Percentiles rank a stretch among this genome's conserved stretches.
phyloP scores from a whole-genome alignment of 2,888 invertebrate genomes.

The Leptothorax acervorum region DNA sequence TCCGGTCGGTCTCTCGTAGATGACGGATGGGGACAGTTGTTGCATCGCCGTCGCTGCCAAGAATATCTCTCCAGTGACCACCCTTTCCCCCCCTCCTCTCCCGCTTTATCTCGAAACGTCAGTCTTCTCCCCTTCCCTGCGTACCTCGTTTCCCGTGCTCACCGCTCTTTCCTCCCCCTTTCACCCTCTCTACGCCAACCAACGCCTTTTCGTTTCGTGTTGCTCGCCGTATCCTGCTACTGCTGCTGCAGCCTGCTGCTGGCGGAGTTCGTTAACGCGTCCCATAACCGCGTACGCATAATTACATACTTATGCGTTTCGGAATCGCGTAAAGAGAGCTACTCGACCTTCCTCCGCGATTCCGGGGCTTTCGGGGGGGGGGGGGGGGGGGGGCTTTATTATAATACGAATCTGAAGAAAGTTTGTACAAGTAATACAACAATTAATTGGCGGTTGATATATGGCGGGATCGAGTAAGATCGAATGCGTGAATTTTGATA shows the following conservation, averaged over 20 bases:
- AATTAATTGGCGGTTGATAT: background rate
- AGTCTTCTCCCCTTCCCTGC: slow-evolving; percentile 55
- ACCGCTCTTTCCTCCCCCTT: slow-evolving; percentile 42
- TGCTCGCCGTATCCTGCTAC: slow-evolving; percentile 59
- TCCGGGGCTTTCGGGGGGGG: background rate
- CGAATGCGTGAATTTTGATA: background rate
- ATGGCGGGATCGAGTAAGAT: background rate
- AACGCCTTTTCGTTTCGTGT: slow-evolving; percentile 65
- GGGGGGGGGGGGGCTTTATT: no score
- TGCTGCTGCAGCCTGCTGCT: slow-evolving; percentile 33
- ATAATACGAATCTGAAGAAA: background rate
- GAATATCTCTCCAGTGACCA: slow-evolving; percentile 78
- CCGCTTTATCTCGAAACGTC: slow-evolving; percentile 70
- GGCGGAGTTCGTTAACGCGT: slow-evolving; percentile 54
- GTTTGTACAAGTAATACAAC: background rate
- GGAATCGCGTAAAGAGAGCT: slow-evolving; percentile 23
- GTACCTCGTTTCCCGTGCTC: slow-evolving; percentile 33
- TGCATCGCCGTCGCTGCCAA: slow-evolving; percentile 81
- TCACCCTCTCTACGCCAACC: slow-evolving; percentile 56
- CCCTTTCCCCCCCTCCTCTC: slow-evolving; percentile 52
- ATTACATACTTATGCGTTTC: slow-evolving; percentile 49
- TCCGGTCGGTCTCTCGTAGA: slow-evolving; percentile 69
- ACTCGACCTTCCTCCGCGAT: background rate
- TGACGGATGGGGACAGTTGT: slow-evolving; percentile 85
- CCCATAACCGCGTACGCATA: slow-evolving; percentile 48